Conservation (phyloP, 2,888 invertebrate species). For the Eristalis intricaria region DNA sequence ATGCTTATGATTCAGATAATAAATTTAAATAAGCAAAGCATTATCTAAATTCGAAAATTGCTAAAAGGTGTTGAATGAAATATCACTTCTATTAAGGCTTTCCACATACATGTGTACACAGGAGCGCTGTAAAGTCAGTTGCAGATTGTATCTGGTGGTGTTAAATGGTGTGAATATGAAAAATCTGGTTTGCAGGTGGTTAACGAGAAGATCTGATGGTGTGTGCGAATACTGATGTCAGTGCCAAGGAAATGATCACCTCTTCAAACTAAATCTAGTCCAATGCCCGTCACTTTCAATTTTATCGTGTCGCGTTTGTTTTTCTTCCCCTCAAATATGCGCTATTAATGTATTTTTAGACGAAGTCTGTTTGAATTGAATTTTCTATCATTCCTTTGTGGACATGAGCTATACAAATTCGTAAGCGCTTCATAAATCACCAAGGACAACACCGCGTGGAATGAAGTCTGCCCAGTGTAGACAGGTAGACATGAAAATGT, state of each 20-base stretch:
- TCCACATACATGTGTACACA: neutral
- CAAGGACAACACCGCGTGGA: slow-evolving; percentile 6
- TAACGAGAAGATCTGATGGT: slow-evolving; percentile 22
- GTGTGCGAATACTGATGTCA: slow-evolving; percentile 28
- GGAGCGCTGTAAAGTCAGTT: no score
- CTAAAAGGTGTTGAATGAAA: neutral
- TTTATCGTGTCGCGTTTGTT: slow-evolving; percentile 12
- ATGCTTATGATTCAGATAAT: neutral
- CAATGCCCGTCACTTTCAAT: slow-evolving; percentile 41
- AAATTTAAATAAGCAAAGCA: neutral
- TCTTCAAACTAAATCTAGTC: slow-evolving; percentile 34
- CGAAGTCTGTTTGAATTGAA: neutral
- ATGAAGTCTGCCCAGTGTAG: neutral
- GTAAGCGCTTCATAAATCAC: neutral
- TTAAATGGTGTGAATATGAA: slow-evolving; percentile 17
- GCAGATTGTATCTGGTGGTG: neutral
- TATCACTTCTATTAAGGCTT: neutral
- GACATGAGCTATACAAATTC: neutral
- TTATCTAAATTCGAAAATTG: neutral
- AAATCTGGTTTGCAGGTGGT: slow-evolving; percentile 36
- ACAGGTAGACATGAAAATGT: neutral
- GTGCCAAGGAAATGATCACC: slow-evolving; percentile 46
- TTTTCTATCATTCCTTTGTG: neutral
- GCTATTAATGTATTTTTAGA: slow-evolving; percentile 25
- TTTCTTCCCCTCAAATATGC: neutral